Conservation (phyloP, 2,888 invertebrate species). For the Calliphora vomitoria region DNA sequence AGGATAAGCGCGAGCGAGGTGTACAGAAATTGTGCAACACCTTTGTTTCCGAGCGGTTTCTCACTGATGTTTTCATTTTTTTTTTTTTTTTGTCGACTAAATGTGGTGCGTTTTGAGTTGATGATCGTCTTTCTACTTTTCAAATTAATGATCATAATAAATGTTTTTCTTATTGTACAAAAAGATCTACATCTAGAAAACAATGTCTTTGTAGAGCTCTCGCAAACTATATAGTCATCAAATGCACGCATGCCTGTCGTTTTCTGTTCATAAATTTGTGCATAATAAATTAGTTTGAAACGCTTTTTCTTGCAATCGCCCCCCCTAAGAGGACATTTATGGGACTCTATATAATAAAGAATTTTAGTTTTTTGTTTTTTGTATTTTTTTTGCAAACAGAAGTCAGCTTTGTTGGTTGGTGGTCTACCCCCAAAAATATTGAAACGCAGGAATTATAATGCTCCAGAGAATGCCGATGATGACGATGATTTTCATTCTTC, state of each 20-base stretch:
- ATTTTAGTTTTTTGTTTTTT: slow-evolving; percentile 28
- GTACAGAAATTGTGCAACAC: slow-evolving; percentile 55
- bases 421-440: slow-evolving; percentile 54
- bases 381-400: slow-evolving; percentile 68
- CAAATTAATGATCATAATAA: slow-evolving; percentile 70
- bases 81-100: neutral
- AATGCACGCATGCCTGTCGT: slow-evolving; percentile 60
- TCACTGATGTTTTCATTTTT: slow-evolving; percentile 21
- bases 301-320: slow-evolving; percentile 26
- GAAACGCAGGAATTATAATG: slow-evolving; percentile 24
- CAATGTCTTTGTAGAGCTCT: slow-evolving; percentile 27
- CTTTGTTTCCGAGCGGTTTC: slow-evolving; percentile 56
- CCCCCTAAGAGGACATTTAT: slow-evolving; percentile 54
- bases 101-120: slow-evolving; percentile 29
- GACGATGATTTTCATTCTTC: slow-evolving; percentile 37
- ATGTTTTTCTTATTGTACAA: slow-evolving; percentile 32
- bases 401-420: slow-evolving; percentile 69
- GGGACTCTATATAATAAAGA: slow-evolving; percentile 31
- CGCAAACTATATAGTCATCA: slow-evolving; percentile 63
- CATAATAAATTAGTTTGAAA: slow-evolving; percentile 68
- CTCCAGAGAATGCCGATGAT: slow-evolving; percentile 31
- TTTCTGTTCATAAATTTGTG: slow-evolving; percentile 58
- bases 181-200: slow-evolving; percentile 48
- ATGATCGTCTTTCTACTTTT: slow-evolving; percentile 43
- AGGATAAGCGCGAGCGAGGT: slow-evolving; percentile 36